phyloP scores from a whole-genome alignment of 2,888 invertebrate species.

The Kuschelorhynchus macadamiae region DNA sequence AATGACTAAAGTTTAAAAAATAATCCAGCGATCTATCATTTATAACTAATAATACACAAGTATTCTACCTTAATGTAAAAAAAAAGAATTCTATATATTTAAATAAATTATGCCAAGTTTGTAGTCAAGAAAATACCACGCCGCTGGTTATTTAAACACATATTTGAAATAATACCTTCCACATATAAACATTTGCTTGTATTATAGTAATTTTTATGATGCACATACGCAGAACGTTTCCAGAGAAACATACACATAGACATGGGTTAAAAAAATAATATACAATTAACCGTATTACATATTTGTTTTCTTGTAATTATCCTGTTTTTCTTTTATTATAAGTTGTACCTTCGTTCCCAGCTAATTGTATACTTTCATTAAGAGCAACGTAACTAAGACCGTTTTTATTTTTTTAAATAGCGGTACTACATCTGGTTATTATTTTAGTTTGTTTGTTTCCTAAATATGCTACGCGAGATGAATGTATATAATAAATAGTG shows the following conservation, averaged over 20 bases:
- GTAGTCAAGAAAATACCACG: too few species aligned
- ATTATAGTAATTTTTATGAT: not conserved
- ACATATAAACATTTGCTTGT: too few species aligned
- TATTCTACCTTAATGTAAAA: too few species aligned
- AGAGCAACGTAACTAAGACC: conserved; percentile 5
- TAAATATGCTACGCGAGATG: too few species aligned
- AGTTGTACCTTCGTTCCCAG: conserved; percentile 31
- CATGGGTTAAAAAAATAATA: conserved; percentile 2
- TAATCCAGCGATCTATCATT: too few species aligned
- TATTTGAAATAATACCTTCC: too few species aligned
- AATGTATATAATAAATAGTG: too few species aligned
- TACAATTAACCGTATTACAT: conserved; percentile 3
- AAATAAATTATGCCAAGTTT: too few species aligned
- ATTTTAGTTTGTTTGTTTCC: not conserved
- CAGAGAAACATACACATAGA: conserved; percentile 20
- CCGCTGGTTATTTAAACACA: too few species aligned
- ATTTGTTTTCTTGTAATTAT: conserved; percentile 5
- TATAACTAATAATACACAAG: too few species aligned
- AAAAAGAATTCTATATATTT: too few species aligned
- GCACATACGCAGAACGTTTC: conserved; percentile 28
- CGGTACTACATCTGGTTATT: not conserved
- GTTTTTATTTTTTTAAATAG: conserved; percentile 3
- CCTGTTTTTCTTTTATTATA: conserved; percentile 4
- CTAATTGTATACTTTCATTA: conserved; percentile 61
- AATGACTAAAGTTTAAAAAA: too few species aligned